Base-by-base conservation (phyloP, 1,140 invertebrate species). In the Holotrichia oblita region DNA sequence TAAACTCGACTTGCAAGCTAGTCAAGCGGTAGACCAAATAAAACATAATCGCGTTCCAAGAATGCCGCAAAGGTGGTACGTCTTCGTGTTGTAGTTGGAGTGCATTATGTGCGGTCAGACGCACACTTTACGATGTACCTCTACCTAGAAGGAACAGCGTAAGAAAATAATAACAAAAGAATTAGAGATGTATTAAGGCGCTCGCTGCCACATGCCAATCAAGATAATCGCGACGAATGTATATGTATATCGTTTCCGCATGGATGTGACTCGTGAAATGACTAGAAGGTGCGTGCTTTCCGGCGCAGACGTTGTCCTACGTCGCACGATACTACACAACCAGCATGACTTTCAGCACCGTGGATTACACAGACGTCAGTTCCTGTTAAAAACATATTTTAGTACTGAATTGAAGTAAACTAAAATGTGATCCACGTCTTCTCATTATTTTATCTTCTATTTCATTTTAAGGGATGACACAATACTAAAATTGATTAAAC, bases 261-360 rank as follows among this genome's bases (percentile, higher is more conserved):
- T 69, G 61, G 61, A 69, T 69, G 20, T 69, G 61, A 69, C 61
- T 69, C 61, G 61, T 69, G 22, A 69, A 69, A 69, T 69, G 61
- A 27, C 20, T 69, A 20, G 20, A 22, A 69, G 61, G 12, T 69
- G 61, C 61, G 61, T 69, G 61, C 61, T 20, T 69, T 69, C 61
- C 61, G 61, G 61, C 59, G 61, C 48, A 55, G 48, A 55, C 48
- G 48, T 55, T n/a, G 14, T 55, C 0, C 48, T 55, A 14, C 48
- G 14, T n/a, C 10, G 14, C 17, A 55, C 6, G 4, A 2, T 55
- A 55, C 48, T 55, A n/a, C 48, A 55, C 44, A 14, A 12, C 44
- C 10, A n/a, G n/a, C n/a, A n/a, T n/a, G n/a, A 34, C 4, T 34
- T 34, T 34, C 4, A 34, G 2, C 27, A 4, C 1, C 27, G 27